Evolutionary conservation across 2,888 invertebrate species (phyloP), one percentile per base, ranked within the genome.

Genomic region (Anoplius nigerrimus): DNA sequence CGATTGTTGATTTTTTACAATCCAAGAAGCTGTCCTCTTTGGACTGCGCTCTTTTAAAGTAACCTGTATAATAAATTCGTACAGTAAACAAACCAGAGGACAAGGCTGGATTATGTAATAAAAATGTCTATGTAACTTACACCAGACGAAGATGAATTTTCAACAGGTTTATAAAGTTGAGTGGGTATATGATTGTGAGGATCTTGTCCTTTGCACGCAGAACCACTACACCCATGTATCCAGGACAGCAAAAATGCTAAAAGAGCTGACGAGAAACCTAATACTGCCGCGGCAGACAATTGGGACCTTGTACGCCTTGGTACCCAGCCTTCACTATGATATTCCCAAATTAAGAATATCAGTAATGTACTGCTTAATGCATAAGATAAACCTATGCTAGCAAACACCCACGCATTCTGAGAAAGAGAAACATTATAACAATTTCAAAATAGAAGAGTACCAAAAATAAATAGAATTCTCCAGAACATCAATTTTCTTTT

Each of bases 251-350:
- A 67, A 72, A 88, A 86, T 20, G 88, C 87, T 52, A 89, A 75
- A 48, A 88, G 66, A 57, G 87, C 87, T 68, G 88, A 88, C n/a
- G 84, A 87, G 5, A 89, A 73, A 13, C 88, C 88, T 8, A 89
- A 75, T 34, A 81, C 87, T 34, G 88, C 87, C 4, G 87, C 85
- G 2, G 85, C 87, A 43, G 87, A 86, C 15, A 94, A 89, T 84
- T 94, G 94, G 80, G 93, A 93, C 87, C 93, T 92, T 79, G 94
- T 93, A 89, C 93, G 92, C 87, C 92, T 92, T 75, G 94, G 93
- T 79, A 94, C 93, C 93, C 93, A 93, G 53, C 88, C 88, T 91
- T 92, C 87, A 90, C 93, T 87, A 90, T 92, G 90, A 90, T 91
- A 89, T 91, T 92, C 89, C 92, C 91, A 83, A 90, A 93, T 92